Percentiles rank a stretch among this genome's conserved stretches.
Evolutionary conservation across 2,888 invertebrate genomes (phyloP).

Genomic region (Drosophila prolongata): DNA sequence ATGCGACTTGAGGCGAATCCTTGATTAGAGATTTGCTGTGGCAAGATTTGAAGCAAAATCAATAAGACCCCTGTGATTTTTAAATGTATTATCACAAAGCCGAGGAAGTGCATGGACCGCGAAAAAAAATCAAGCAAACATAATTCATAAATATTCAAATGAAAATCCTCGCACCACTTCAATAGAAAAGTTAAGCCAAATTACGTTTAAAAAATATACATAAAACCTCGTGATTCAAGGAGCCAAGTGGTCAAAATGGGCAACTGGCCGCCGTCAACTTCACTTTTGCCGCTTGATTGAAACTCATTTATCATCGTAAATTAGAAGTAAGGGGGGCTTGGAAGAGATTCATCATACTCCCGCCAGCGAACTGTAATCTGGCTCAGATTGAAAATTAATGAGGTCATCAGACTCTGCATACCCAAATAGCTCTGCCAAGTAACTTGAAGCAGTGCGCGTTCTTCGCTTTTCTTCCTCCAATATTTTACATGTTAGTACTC

Average conservation of each 20-base stretch:
- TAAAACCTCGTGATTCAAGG: slow-evolving; percentile 46
- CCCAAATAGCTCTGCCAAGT: slow-evolving; percentile 35
- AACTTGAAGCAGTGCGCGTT: slow-evolving; percentile 45
- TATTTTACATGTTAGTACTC: background rate
- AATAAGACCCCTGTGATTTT: slow-evolving; percentile 20
- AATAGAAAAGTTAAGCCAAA: slow-evolving; percentile 67
- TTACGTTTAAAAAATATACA: slow-evolving; percentile 70
- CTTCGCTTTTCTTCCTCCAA: slow-evolving; percentile 41
- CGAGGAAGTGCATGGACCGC: background rate
- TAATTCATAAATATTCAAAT: slow-evolving; percentile 77
- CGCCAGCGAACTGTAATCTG: slow-evolving; percentile 69
- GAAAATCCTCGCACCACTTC: slow-evolving; percentile 59
- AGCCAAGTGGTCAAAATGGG: slow-evolving; percentile 35
- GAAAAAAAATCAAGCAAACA: slow-evolving; percentile 14
- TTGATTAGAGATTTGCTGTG: slow-evolving; percentile 17
- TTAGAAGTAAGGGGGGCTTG: slow-evolving; percentile 52
- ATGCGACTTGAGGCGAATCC: slow-evolving; percentile 5
- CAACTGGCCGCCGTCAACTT: slow-evolving; percentile 57
- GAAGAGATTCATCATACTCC: slow-evolving; percentile 75
- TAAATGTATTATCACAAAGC: slow-evolving; percentile 15
- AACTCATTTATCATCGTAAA: slow-evolving; percentile 81
- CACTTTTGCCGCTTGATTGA: slow-evolving; percentile 80
- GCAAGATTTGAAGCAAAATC: slow-evolving; percentile 14
- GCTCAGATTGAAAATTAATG: slow-evolving; percentile 83
- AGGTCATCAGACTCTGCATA: slow-evolving; percentile 74